These are phyloP conservation scores for Priocnemis perturbator DNA, from an alignment of 2,888 invertebrate species.

Conservation along the genomic window DNA sequence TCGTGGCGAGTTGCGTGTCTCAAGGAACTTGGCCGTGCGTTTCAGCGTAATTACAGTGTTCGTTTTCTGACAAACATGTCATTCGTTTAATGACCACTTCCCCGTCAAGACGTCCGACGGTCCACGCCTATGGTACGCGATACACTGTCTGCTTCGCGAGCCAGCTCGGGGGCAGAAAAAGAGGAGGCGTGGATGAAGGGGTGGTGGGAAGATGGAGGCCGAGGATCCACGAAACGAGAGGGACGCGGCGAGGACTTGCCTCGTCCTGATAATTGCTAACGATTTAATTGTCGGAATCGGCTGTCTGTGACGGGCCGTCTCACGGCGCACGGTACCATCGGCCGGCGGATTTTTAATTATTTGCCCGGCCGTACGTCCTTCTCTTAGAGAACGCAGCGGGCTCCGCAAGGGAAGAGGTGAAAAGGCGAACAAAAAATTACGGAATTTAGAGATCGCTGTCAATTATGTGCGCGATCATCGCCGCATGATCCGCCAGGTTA, in stretches of 20 bases:
- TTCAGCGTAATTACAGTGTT: too few relatives aligned
- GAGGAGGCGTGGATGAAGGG: conserved; percentile 27
- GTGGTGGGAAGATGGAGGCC: conserved; percentile 9
- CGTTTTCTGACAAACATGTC: too few relatives aligned
- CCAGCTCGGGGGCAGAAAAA: conserved; percentile 16
- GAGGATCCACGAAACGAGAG: conserved; percentile 19
- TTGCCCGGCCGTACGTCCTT: conserved; percentile 20
- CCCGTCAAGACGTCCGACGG: too few relatives aligned
- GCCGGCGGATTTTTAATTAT: conserved; percentile 38
- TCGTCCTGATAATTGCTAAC: conserved; percentile 51
- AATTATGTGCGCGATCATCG: conserved; percentile 3
- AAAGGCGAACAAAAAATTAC: not conserved
- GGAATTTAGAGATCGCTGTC: not conserved
- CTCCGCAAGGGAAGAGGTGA: not conserved
- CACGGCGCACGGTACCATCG: not conserved
- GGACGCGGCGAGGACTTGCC: conserved; percentile 33
- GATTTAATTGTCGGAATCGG: conserved; percentile 56
- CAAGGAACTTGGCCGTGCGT: not conserved
- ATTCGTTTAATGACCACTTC: too few relatives aligned
- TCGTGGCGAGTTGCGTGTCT: not conserved
- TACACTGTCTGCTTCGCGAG: conserved; percentile 6
- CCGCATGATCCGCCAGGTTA: too few relatives aligned
- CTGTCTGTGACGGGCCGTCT: conserved; percentile 24
- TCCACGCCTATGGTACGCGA: too few relatives aligned
- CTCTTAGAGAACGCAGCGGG: conserved; percentile 8